Evolutionary conservation across 2,113 vertebrate species (phyloP), one percentile per base, ranked within the genome.

Genomic region (Caretta caretta): DNA sequence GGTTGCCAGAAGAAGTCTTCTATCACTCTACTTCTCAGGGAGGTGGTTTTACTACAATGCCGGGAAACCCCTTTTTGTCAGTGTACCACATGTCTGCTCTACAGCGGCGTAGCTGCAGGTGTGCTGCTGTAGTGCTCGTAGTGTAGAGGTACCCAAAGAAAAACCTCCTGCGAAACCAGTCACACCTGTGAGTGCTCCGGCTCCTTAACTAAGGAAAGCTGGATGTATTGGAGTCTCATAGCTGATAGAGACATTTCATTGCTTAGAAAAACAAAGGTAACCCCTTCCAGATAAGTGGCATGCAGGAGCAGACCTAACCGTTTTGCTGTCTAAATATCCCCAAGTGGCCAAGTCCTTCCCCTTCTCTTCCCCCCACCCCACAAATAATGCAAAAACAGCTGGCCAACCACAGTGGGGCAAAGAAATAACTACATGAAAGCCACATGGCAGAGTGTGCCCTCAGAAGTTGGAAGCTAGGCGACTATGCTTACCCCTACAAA

Each of bases 191-290:
- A 6, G 1, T 1, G 17, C 5, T 35, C 86, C 0, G 5, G 5
- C 0, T 3, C 81, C 12, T 90, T 89, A 76, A 76, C 10, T 42
- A 46, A 76, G 10, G 72, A 24, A 14, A 10, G 35, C 35, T n/a
- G 6, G 19, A 35, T 65, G 31, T 16, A 8, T 0, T 1, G 81
- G 5, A 78, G 2, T 56, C 42, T 8, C 87, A 42, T 82, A 90
- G 42, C 12, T 53, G 2, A 6, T 29, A 6, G 51, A 4, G 6
- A 78, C 51, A 84, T 48, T n/a, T 0, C 22, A 17, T 56, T 88
- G 86, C 49, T 90, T 79, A 95, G 89, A 59, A 42, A 65, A 93
- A 65, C 38, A 48, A 48, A 78, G 48, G 14, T 13, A 12, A 46
- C 22, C 6, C 6, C 8, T 46, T 25, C 22, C 24, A 38, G 1